Evolutionary conservation across 1,140 invertebrate species (phyloP).

Genomic region (Leptinotarsa defecta): DNA sequence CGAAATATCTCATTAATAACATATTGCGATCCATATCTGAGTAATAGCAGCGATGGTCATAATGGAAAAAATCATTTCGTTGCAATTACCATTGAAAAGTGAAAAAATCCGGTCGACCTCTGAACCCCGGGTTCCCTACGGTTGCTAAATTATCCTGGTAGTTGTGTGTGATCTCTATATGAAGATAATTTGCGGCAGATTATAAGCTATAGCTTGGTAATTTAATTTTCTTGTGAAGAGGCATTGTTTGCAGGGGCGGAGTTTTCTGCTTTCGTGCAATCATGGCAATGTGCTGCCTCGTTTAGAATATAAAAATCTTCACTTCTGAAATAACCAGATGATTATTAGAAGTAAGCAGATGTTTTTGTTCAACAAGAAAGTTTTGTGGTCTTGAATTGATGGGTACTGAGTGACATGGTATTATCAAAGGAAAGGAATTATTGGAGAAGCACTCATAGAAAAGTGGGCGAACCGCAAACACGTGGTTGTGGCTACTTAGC

Average conservation of each 20-base stretch:
- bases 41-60: slow-evolving; percentile 6
- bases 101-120: not conserved
- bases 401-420: no score
- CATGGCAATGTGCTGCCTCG: not conserved
- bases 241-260: slow-evolving; percentile 11
- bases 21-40: not conserved
- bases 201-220: not conserved
- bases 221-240: slow-evolving; percentile 15
- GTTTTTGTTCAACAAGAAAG: no score
- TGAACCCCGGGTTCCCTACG: not conserved
- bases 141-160: slow-evolving; percentile 15
- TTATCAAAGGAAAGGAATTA: no score
- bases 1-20: slow-evolving; percentile 16
- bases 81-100: slow-evolving; percentile 11
- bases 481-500: no score
- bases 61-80: slow-evolving; percentile 7
- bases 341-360: no score
- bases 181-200: slow-evolving; percentile 11
- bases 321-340: no score
- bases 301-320: no score
- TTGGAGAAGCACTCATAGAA: no score
- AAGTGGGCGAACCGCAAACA: no score
- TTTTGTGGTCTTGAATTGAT: no score
- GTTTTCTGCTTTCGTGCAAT: not conserved
- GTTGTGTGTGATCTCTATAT: slow-evolving; percentile 17